Evolutionary conservation across 2,888 invertebrate genomes (phyloP).

Genomic region (Drosophila nr. perissopoda): DNA sequence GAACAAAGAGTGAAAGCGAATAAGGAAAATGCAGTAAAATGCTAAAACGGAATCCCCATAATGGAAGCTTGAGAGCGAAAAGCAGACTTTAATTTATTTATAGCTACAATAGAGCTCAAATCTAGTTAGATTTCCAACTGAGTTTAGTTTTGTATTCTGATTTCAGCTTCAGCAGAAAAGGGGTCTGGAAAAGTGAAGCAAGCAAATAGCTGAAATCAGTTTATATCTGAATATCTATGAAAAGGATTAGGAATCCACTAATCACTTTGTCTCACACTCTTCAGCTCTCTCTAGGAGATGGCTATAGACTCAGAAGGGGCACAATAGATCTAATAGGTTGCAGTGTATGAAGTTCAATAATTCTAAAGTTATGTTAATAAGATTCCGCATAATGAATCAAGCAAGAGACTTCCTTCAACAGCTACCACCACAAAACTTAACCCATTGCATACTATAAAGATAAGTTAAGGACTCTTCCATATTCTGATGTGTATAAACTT

Average conservation of each 20-base stretch:
- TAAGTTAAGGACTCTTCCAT: neutral
- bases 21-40: neutral
- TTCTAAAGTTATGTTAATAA: neutral
- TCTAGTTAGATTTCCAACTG: neutral
- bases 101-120: neutral
- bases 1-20: neutral
- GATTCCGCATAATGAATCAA: neutral
- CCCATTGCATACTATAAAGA: neutral
- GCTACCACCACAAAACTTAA: neutral
- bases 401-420: neutral
- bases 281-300: neutral
- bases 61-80: neutral
- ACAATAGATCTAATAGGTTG: neutral
- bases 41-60: accelerated
- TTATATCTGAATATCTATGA: neutral
- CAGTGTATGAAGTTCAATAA: neutral
- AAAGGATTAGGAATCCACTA: neutral
- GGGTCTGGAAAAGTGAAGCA: neutral
- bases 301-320: neutral
- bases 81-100: neutral
- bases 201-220: neutral
- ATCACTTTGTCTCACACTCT: neutral
- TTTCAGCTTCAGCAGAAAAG: neutral
- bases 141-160: neutral
- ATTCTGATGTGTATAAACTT: neutral